phyloP scores from a whole-genome alignment of 2,113 vertebrate genomes.

The Sinocyclocheilus anshuiensis region DNA sequence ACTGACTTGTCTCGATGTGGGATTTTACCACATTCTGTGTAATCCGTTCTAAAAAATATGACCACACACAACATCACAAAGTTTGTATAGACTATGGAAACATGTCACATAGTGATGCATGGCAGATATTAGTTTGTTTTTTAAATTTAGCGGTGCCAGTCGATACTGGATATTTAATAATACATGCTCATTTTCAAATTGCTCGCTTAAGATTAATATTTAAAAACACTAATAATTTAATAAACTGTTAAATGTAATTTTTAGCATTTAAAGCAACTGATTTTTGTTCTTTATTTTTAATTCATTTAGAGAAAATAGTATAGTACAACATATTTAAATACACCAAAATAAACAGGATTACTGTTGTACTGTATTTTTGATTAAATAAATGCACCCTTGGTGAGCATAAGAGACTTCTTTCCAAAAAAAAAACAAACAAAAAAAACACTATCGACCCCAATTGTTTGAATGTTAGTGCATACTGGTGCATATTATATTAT shows the following conservation, averaged over 20 bases:
- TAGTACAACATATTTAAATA: too few species aligned
- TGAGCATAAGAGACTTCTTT: not conserved
- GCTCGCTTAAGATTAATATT: not conserved
- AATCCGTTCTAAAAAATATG: slow-evolving; percentile 75
- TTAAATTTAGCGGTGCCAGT: not conserved
- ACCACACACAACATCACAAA: not conserved
- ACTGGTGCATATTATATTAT: too few species aligned
- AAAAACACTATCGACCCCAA: not conserved
- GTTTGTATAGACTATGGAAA: not conserved
- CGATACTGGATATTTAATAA: not conserved
- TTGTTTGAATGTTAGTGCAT: not conserved
- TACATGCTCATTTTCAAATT: not conserved
- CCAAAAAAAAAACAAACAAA: not conserved
- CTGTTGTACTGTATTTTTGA: not conserved
- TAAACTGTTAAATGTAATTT: not conserved
- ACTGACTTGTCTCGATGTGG: slow-evolving; percentile 87
- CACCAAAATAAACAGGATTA: not conserved
- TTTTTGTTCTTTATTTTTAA: not conserved
- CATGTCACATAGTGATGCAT: not conserved
- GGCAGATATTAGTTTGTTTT: not conserved
- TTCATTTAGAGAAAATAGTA: too few species aligned
- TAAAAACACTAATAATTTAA: not conserved
- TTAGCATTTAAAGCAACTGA: not conserved
- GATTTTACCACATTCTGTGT: slow-evolving; percentile 88
- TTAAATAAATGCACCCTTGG: not conserved